phyloP scores from a whole-genome alignment of 2,113 vertebrate genomes.

The Misgurnus mizolepis region DNA sequence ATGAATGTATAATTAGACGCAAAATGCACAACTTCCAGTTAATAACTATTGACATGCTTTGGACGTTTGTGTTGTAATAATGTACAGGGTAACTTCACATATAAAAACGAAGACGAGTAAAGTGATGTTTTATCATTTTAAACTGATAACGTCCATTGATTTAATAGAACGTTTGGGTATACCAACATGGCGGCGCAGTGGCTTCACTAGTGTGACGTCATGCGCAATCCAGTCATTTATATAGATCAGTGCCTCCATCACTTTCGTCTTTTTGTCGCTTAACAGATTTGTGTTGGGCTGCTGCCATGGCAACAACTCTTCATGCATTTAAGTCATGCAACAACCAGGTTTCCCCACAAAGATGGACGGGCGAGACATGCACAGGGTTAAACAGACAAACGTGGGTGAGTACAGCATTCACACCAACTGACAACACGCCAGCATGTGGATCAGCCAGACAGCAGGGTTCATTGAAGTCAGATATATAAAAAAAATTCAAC shows the following conservation, averaged over 20 bases:
- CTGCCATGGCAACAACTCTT: conserved; percentile 70
- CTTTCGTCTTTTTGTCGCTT: conserved; percentile 48
- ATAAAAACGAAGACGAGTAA: too few relatives aligned
- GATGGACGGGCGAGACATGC: conserved; percentile 38
- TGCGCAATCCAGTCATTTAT: too few relatives aligned
- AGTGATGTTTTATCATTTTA: too few relatives aligned
- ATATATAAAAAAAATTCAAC: not conserved
- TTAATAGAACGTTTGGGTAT: too few relatives aligned
- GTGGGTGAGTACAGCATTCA: conserved; percentile 25
- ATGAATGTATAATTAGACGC: too few relatives aligned
- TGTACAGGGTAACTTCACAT: too few relatives aligned
- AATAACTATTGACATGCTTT: too few relatives aligned
- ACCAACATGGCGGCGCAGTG: too few relatives aligned
- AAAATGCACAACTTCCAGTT: too few relatives aligned
- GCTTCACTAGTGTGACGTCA: too few relatives aligned
- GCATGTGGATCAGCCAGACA: conserved; percentile 11
- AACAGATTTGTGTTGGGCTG: conserved; percentile 55
- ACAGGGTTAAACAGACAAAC: conserved; percentile 37
- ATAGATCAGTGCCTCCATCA: conserved; percentile 28
- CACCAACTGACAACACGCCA: not conserved
- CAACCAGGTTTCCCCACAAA: conserved; percentile 44
- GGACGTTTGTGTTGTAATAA: too few relatives aligned
- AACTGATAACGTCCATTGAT: too few relatives aligned
- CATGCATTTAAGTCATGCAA: conserved; percentile 74
- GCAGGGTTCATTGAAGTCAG: not conserved